These are phyloP conservation scores for Oxyura jamaicensis DNA, from an alignment of 2,113 vertebrate species.

Conservation along the genomic window DNA sequence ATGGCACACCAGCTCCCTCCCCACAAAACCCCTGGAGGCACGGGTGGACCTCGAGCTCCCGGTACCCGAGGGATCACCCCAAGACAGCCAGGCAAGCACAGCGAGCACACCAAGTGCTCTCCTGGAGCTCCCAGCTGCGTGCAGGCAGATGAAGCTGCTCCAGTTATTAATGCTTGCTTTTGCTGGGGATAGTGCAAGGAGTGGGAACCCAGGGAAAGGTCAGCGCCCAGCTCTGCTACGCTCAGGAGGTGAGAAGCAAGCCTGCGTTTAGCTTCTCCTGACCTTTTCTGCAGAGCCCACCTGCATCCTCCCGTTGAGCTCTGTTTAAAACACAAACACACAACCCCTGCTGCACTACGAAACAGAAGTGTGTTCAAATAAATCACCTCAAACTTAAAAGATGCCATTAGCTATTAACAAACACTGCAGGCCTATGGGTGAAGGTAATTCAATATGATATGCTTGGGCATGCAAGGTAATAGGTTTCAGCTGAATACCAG, in stretches of 20 bases:
- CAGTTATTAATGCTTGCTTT: not conserved
- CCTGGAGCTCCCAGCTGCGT: fast-evolving
- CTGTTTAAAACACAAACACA: not conserved
- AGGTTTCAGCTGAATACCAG: constrained; percentile 59
- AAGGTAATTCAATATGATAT: constrained; percentile 68
- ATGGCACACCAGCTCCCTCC: fast-evolving
- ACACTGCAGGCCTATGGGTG: constrained; percentile 9
- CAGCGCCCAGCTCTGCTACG: fast-evolving
- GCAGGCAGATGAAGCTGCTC: not conserved
- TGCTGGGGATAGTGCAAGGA: not conserved
- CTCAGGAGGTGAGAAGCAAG: fast-evolving
- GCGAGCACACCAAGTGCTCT: fast-evolving
- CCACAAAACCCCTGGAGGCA: fast-evolving
- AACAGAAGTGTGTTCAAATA: not conserved
- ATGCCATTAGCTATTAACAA: constrained; percentile 52
- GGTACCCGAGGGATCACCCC: fast-evolving
- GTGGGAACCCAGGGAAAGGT: not conserved
- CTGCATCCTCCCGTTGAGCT: not conserved
- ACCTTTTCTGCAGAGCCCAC: not conserved
- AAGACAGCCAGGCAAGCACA: not conserved
- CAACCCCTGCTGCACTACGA: not conserved
- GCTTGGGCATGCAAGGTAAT: constrained; percentile 72
- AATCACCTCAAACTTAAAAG: constrained; percentile 50
- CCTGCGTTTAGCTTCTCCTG: not conserved
- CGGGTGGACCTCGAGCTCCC: fast-evolving